Base-by-base conservation (phyloP, 2,113 vertebrate species). In the Protomyctophum bolini region DNA sequence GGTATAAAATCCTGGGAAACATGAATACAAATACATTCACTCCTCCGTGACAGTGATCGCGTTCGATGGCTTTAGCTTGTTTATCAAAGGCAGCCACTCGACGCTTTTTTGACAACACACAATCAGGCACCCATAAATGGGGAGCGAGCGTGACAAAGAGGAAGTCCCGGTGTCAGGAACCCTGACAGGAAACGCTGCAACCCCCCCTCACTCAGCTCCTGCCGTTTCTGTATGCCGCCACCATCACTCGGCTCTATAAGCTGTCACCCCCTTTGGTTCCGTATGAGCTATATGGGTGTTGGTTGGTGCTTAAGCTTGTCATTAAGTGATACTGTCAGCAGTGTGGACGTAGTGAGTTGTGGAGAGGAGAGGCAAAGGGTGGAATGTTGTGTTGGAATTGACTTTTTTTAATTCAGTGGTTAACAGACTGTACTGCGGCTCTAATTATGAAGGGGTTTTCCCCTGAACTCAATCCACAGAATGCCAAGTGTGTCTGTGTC, bases 251-350 rank as follows among this genome's bases (percentile, higher is more conserved):
- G 73, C 52, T 63, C 51, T 80, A 66, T 80, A 66, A 68, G 64
- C 33, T 47, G 8, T 52, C 29, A 45, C 45, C 54, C 66, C 33
- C 49, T 49, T 49, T 59, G 70, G 54, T 80, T 41, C 41, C 7
- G 15, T 48, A 21, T 10, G 14, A 41, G 12, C 62, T 21, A 21
- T 21, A 0, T 15, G 48, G 10, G 77, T 63, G 72, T 76, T 21
- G 80, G 77, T 29, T 21, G 80, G 77, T 29, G 72, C 61, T 54
- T 67, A 61, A 78, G 45, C 52, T 76, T 33, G 71, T 80, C 66
- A 68, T 76, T 71, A 66, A 76, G 69, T 41, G 15, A 65, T 48
- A 6, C 41, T 71, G 64, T 41, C 11, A 14, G 14, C 52, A 63
- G 61, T 41, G 33, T 41, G 33, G 33, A 41, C 5, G 33, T 41